phyloP scores from a whole-genome alignment of 2,888 invertebrate species.

The Machimus atricapillus region DNA sequence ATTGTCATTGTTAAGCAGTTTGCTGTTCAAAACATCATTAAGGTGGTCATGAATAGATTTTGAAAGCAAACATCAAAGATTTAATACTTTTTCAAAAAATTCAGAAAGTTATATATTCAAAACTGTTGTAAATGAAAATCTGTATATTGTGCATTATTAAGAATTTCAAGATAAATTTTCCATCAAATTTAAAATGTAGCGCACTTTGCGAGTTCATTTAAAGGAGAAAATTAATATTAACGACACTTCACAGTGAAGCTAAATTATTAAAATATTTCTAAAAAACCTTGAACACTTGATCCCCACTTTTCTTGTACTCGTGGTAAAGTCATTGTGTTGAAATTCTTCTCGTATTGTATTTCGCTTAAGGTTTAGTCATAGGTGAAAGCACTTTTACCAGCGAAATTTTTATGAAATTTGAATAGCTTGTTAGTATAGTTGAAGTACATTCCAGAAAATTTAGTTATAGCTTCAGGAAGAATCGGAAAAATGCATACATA shows the following conservation, averaged over 20 bases:
- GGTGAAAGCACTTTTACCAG: constrained; percentile 16
- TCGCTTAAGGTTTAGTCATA: background rate
- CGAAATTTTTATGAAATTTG: background rate
- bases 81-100: background rate
- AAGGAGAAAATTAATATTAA: too few species aligned
- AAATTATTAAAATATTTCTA: background rate
- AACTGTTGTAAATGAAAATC: too few species aligned
- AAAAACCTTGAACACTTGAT: background rate
- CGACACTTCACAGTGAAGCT: too few species aligned
- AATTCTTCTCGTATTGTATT: background rate
- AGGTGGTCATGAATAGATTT: too few species aligned
- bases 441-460: background rate
- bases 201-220: too few species aligned
- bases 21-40: too few species aligned
- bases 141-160: too few species aligned
- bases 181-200: too few species aligned
- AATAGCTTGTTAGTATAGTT: background rate
- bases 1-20: too few species aligned
- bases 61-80: background rate
- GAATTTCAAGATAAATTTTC: too few species aligned
- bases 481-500: background rate
- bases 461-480: background rate
- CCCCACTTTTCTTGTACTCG: background rate
- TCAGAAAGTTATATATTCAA: background rate
- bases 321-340: background rate